Evolutionary conservation across 1,140 invertebrate species (phyloP).

Genomic region (Drosophila virilis): DNA sequence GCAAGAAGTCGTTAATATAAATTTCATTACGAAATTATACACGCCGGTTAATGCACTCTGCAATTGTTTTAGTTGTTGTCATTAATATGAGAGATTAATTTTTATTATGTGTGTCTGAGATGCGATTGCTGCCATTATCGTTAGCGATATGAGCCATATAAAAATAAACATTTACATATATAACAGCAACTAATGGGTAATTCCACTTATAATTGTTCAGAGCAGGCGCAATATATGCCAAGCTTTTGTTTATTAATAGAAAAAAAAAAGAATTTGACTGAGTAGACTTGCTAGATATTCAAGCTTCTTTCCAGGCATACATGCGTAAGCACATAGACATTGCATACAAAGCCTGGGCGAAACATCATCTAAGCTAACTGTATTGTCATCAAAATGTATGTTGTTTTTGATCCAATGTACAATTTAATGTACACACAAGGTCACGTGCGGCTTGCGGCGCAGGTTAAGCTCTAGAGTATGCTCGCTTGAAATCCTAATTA

Average conservation of each 20-base stretch:
- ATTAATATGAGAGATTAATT: conserved; percentile 41
- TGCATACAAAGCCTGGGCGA: too few species aligned
- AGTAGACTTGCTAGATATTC: too few species aligned
- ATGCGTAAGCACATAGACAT: too few species aligned
- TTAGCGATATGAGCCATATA: conserved; percentile 37
- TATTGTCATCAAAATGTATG: too few species aligned
- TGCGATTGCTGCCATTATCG: conserved; percentile 42
- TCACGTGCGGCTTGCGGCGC: too few species aligned
- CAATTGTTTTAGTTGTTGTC: conserved; percentile 46
- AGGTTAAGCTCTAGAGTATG: too few species aligned
- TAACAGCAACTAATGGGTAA: conserved; percentile 22
- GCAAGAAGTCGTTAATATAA: conserved; percentile 73
- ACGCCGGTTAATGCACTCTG: conserved; percentile 70
- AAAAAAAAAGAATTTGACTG: neutral
- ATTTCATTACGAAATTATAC: conserved; percentile 74
- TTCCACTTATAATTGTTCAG: neutral
- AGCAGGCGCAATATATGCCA: neutral
- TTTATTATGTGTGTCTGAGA: conserved; percentile 41
- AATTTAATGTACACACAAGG: too few species aligned
- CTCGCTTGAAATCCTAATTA: too few species aligned
- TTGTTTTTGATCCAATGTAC: too few species aligned
- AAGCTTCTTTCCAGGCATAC: too few species aligned
- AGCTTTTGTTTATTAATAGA: neutral
- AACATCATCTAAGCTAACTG: too few species aligned
- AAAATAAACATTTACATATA: conserved; percentile 1